Conservation (phyloP, 2,113 vertebrate species). For the Misgurnus mizolepis region DNA sequence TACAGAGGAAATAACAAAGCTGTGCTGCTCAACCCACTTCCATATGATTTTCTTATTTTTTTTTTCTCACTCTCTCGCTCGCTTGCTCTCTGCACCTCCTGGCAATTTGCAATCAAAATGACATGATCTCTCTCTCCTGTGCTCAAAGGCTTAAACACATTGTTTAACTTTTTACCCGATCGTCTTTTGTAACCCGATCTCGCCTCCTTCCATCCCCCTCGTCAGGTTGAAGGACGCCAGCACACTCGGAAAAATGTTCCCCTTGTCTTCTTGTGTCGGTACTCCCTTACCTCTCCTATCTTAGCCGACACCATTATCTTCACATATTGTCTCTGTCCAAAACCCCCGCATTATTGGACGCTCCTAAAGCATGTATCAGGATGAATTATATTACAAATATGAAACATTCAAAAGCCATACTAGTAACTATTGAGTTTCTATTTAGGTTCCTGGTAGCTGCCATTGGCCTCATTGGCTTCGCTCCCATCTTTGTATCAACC, state of each 20-base stretch:
- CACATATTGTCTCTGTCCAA: background rate
- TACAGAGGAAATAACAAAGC: slow-evolving; percentile 44
- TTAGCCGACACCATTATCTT: background rate
- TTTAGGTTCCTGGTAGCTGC: no score
- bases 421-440: no score
- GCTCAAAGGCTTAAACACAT: slow-evolving; percentile 13
- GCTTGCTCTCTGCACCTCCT: background rate
- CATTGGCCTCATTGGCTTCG: no score
- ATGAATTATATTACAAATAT: no score
- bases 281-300: background rate
- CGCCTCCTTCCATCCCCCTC: background rate
- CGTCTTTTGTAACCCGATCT: slow-evolving; percentile 29
- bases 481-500: background rate
- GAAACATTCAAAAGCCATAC: no score
- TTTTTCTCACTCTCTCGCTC: background rate
- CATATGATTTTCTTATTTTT: slow-evolving; percentile 19
- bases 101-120: background rate
- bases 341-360: background rate
- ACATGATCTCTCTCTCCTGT: background rate
- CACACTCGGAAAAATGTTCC: slow-evolving; percentile 16
- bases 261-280: background rate
- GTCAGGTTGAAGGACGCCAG: background rate
- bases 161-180: background rate
- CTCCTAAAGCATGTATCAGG: no score
- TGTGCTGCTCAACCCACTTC: background rate